Conservation (phyloP, 2,888 invertebrate genomes). For the Ormyrus pomaceus region DNA sequence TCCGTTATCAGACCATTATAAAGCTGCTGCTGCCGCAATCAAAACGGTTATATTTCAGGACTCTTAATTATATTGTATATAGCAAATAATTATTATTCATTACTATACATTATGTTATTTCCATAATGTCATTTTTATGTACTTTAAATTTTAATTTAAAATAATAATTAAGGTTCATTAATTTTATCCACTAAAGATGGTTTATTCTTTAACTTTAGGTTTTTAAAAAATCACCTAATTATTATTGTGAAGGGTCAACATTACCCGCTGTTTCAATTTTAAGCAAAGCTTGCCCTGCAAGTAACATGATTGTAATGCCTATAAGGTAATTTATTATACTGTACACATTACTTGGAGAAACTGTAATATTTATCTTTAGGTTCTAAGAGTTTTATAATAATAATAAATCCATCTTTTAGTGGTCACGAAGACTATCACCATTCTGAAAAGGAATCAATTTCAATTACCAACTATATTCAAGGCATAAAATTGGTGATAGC, state of each 20-base stretch:
- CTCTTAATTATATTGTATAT: neutral
- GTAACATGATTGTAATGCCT: conserved; percentile 60
- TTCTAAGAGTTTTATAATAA: neutral
- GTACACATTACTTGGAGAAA: too few species aligned
- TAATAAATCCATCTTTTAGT: conserved; percentile 55
- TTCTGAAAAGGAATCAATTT: conserved; percentile 59
- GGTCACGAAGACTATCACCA: conserved; percentile 50
- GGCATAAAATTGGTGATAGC: conserved; percentile 61
- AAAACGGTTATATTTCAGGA: conserved; percentile 52
- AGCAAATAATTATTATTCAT: neutral
- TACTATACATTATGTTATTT: neutral
- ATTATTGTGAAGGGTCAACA: conserved; percentile 60
- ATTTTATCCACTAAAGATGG: neutral
- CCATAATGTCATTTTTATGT: neutral
- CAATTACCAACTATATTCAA: conserved; percentile 57
- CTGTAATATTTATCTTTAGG: too few species aligned
- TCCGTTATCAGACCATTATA: conserved; percentile 60
- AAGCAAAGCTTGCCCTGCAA: conserved; percentile 54
- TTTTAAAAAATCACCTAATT: conserved; percentile 53
- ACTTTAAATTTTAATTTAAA: neutral
- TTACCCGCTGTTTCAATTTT: conserved; percentile 60
- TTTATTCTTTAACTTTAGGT: neutral
- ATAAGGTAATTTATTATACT: conserved; percentile 56
- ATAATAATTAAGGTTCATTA: neutral
- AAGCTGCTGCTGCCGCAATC: conserved; percentile 60